Evolutionary conservation across 2,113 vertebrate genomes (phyloP).

Genomic region (Chaetura pelagica): DNA sequence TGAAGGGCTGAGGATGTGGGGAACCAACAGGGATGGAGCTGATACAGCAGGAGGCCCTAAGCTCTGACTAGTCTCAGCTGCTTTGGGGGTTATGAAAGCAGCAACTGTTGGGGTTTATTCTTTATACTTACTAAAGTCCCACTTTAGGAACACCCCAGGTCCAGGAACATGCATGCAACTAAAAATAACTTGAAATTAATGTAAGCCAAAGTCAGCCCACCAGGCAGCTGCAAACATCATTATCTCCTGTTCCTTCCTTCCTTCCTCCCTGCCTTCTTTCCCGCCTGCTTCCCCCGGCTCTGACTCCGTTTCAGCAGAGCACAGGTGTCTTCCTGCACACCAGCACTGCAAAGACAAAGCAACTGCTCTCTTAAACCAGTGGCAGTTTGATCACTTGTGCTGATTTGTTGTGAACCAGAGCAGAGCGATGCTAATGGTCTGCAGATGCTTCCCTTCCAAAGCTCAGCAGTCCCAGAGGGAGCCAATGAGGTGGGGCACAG

Average conservation of each 20-base stretch:
- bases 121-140: not conserved
- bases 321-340: slow-evolving; percentile 30
- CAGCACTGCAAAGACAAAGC: not conserved
- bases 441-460: not conserved
- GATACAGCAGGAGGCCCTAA: not conserved
- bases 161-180: not conserved
- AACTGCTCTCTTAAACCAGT: not conserved
- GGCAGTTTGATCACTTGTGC: not conserved
- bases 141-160: not conserved
- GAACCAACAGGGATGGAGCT: not conserved
- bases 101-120: not conserved
- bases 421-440: fast-evolving
- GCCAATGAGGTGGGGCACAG: not conserved
- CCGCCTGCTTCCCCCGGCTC: not conserved
- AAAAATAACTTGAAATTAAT: slow-evolving; percentile 34
- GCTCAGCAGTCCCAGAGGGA: not conserved
- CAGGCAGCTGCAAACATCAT: not conserved
- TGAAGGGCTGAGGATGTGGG: not conserved
- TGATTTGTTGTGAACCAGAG: not conserved
- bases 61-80: not conserved
- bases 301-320: not conserved
- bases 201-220: slow-evolving; percentile 6
- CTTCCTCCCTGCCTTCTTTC: not conserved
- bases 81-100: not conserved
- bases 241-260: slow-evolving; percentile 5